Evolutionary conservation across 1,140 invertebrate genomes (phyloP), one percentile per base, ranked within the genome.

Genomic region (Drosophila simulans): DNA sequence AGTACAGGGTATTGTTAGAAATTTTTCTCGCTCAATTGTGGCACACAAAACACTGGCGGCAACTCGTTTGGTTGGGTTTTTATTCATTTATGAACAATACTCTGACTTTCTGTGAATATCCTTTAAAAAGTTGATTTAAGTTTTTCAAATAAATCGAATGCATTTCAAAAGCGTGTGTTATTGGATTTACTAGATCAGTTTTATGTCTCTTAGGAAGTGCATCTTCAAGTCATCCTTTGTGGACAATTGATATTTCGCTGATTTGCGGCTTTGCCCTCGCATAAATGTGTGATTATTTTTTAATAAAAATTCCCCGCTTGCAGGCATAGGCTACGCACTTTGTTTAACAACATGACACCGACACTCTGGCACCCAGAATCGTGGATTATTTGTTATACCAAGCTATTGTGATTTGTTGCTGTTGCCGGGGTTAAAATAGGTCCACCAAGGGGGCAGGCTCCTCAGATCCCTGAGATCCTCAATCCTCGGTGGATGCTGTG

Each of bases 271-370:
- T 76, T 60, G 35, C 25, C 34, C 11, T 39, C 49, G 73, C 77
- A 63, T 71, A 57, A 66, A 78, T 73, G 73, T 63, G 73, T 86
- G 84, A 89, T 89, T 89, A 89, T 89, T 89, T 89, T 89, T 89
- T 89, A 89, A 89, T 89, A 89, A 71, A 70, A 89, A 80, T 74
- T 46, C 66, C 53, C 40, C 34, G 84, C 83, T 83, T 48, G 45
- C 53, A 62, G 83, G 83, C 83, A 86, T 83, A 59, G 79, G 84
- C 84, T 88, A 86, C 83, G 83, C 83, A 86, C 83, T 86, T 86
- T 86, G 83, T 86, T 86, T 69, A 83, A 77, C 83, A 79, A 70
- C 80, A 76, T 88, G 83, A 86, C 82, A 86, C 74, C 74, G 45
- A 65, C 69, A 57, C 40, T 35, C 53, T 39, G 27, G 45, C 34